These are phyloP conservation scores for Ochropleura leucogaster DNA, from an alignment of 2,888 invertebrate species.

Conservation along the genomic window DNA sequence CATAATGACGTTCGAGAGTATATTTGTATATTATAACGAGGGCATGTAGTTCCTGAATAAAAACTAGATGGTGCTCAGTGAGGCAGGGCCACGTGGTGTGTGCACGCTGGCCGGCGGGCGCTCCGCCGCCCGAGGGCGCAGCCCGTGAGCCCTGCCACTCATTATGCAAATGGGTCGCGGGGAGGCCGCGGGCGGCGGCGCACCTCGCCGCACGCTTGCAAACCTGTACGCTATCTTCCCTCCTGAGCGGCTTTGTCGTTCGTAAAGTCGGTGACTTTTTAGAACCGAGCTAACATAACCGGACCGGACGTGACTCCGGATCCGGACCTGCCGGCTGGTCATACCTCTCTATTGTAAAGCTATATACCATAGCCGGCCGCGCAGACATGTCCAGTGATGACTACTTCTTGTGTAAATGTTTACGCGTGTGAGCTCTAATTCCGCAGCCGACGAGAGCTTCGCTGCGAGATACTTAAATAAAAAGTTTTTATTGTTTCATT, in stretches of 20 bases:
- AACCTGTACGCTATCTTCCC: conserved; percentile 41
- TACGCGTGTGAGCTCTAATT: conserved; percentile 67
- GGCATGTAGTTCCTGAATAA: conserved; percentile 26
- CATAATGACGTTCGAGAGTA: conserved; percentile 25
- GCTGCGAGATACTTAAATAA: conserved; percentile 55
- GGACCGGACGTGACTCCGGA: conserved; percentile 1
- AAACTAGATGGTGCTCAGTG: conserved; percentile 8
- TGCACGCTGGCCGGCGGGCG: conserved; percentile 45
- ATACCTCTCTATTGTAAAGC: conserved; percentile 26
- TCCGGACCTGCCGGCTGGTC: neutral
- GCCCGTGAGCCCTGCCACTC: conserved; percentile 70
- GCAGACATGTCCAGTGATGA: conserved; percentile 60
- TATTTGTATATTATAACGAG: conserved; percentile 29
- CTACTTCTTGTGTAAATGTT: conserved; percentile 70
- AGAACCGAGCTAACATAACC: conserved; percentile 19
- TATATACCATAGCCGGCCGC: conserved; percentile 39
- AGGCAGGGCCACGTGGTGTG: conserved; percentile 26
- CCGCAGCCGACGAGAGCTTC: conserved; percentile 52
- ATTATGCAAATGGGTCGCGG: conserved; percentile 85
- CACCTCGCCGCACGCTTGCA: conserved; percentile 46
- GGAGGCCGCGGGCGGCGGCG: conserved; percentile 47
- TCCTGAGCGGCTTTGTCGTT: conserved; percentile 40
- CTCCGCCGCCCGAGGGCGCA: conserved; percentile 60
- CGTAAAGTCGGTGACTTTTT: conserved; percentile 32
- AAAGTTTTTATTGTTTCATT: conserved; percentile 63